Percentiles rank a stretch among this genome's conserved stretches.
Conservation (phyloP, 2,888 invertebrate species). For the Aspidapion aeneum region DNA sequence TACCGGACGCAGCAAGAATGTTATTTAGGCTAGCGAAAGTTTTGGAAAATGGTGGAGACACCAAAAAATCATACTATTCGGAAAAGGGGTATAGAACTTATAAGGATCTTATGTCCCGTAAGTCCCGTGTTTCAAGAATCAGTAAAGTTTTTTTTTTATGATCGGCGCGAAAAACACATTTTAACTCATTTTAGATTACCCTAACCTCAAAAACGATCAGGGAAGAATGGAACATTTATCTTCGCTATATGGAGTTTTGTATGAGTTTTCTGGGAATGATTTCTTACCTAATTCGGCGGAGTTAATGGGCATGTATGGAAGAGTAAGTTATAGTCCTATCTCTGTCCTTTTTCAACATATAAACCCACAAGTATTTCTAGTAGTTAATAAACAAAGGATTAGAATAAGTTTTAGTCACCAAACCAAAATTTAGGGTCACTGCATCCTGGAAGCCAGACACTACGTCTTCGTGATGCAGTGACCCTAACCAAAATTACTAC, state of each 20-base stretch:
- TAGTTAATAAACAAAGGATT: too few relatives aligned
- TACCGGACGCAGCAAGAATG: constrained; percentile 81
- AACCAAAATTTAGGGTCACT: too few relatives aligned
- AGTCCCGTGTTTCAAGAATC: constrained; percentile 50
- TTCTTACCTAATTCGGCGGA: constrained; percentile 73
- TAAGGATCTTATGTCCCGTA: constrained; percentile 89
- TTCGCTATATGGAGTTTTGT: constrained; percentile 66
- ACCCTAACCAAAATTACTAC: too few relatives aligned
- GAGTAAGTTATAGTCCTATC: constrained; percentile 58
- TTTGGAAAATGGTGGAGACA: constrained; percentile 63
- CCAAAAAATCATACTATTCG: constrained; percentile 65
- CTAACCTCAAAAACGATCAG: constrained; percentile 71
- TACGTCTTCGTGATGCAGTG: too few relatives aligned
- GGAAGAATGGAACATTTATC: constrained; percentile 77
- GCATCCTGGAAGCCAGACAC: too few relatives aligned
- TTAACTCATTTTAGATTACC: constrained; percentile 62
- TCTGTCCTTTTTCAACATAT: neutral
- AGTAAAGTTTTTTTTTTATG: neutral
- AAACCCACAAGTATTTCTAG: too few relatives aligned
- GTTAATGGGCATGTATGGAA: constrained; percentile 81
- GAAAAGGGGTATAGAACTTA: constrained; percentile 70
- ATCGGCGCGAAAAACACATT: neutral
- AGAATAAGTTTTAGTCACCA: too few relatives aligned
- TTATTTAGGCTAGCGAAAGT: constrained; percentile 67
- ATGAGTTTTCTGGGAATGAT: constrained; percentile 65